These are phyloP conservation scores for Agrilus mali DNA, from an alignment of 2,888 invertebrate species.

Conservation along the genomic window DNA sequence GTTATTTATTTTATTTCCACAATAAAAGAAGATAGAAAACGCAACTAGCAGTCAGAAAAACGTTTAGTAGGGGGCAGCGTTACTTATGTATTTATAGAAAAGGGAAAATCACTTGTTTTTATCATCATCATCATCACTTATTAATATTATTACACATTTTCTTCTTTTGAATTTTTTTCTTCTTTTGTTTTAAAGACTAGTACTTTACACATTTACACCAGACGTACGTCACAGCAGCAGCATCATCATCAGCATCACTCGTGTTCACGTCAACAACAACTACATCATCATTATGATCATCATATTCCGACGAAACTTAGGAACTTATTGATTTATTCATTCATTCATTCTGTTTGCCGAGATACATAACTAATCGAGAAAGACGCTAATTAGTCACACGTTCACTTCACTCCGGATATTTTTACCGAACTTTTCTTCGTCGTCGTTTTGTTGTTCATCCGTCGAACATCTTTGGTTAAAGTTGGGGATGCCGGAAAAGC, in stretches of 20 bases:
- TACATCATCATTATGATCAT: too few relatives aligned
- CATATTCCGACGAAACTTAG: conserved; percentile 26
- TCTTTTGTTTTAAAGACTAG: conserved; percentile 17
- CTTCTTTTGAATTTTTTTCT: conserved; percentile 1
- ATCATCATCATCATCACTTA: too few relatives aligned
- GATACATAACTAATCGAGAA: conserved; percentile 41
- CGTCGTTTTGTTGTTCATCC: conserved; percentile 13
- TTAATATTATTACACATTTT: background rate
- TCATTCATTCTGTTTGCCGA: conserved; percentile 34
- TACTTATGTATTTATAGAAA: too few relatives aligned
- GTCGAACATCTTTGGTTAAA: conserved; percentile 19
- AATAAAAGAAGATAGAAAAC: too few relatives aligned
- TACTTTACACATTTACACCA: conserved; percentile 25
- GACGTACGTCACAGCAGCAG: background rate
- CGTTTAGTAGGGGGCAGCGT: too few relatives aligned
- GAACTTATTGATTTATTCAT: conserved; percentile 25
- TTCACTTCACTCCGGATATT: conserved; percentile 40
- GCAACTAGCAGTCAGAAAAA: too few relatives aligned
- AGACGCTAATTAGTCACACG: conserved; percentile 55
- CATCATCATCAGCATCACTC: conserved; percentile 5
- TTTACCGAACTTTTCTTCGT: conserved; percentile 17
- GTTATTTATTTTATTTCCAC: too few relatives aligned
- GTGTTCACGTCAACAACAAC: conserved; percentile 12
- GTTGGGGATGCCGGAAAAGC: conserved; percentile 25
- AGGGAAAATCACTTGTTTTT: too few relatives aligned